Conservation (phyloP, 2,113 vertebrate species). For the Chaenogobius annularis region DNA sequence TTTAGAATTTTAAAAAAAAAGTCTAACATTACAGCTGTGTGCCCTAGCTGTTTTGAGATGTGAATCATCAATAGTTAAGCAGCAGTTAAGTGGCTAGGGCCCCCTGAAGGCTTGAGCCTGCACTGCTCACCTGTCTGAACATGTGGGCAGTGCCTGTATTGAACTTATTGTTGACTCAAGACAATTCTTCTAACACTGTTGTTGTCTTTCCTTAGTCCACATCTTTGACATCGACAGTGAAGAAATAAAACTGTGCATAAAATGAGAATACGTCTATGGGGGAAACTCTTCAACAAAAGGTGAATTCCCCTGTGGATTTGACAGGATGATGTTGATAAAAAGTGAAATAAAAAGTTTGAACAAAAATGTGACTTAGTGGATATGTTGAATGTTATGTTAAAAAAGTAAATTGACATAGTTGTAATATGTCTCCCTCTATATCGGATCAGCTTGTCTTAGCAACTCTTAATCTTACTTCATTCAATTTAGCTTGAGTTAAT, state of each 20-base stretch:
- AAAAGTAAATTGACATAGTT: not conserved
- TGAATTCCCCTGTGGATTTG: conserved; percentile 7
- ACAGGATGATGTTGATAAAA: conserved; percentile 10
- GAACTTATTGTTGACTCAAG: not conserved
- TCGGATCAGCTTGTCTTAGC: too few species aligned
- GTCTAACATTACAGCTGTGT: too few species aligned
- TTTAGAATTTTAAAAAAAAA: too few species aligned
- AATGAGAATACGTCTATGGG: conserved; percentile 9
- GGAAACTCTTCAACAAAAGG: conserved; percentile 21
- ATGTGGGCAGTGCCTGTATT: not conserved
- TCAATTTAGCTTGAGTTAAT: too few species aligned
- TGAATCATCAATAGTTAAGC: too few species aligned
- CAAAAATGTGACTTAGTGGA: not conserved
- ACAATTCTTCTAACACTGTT: not conserved
- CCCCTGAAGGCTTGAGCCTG: too few species aligned
- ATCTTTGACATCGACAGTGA: not conserved
- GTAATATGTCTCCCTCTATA: too few species aligned
- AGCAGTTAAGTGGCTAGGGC: too few species aligned
- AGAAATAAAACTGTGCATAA: not conserved
- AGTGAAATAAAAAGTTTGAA: not conserved
- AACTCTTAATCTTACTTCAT: too few species aligned
- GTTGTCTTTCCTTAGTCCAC: not conserved
- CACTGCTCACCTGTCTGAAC: not conserved
- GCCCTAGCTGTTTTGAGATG: too few species aligned
- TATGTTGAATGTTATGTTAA: not conserved